phyloP scores from a whole-genome alignment of 2,113 vertebrate genomes.

The Anthoscopus minutus region DNA sequence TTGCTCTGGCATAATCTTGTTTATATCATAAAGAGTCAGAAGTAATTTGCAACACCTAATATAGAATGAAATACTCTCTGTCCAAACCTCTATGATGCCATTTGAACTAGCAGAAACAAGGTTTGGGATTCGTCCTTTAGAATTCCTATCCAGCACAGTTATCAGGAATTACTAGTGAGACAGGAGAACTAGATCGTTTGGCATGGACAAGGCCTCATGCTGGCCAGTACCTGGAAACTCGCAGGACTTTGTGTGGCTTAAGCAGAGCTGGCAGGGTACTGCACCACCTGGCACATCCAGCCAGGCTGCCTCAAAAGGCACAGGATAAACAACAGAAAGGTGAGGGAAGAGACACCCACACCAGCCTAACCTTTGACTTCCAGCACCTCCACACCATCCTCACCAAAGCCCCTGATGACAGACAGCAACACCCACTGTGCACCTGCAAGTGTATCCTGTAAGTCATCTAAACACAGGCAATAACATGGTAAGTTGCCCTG shows the following conservation, averaged over 20 bases:
- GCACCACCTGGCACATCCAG: background rate
- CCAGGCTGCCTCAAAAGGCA: background rate
- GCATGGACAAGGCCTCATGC: background rate
- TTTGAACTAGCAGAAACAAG: background rate
- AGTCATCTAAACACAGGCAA: background rate
- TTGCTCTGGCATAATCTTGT: background rate
- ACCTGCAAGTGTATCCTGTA: background rate
- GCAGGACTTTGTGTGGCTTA: background rate
- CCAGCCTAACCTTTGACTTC: background rate
- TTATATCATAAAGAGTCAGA: background rate
- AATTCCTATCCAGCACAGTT: rapidly evolving
- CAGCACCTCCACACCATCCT: background rate
- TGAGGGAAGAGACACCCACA: background rate
- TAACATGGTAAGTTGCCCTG: background rate
- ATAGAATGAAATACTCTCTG: background rate
- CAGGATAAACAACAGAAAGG: background rate
- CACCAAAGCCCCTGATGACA: background rate
- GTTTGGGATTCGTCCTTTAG: background rate
- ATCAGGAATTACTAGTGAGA: background rate
- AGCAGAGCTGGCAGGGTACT: background rate
- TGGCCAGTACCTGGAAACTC: background rate
- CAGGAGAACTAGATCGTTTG: background rate
- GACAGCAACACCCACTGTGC: background rate
- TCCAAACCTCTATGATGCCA: background rate
- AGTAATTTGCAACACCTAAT: background rate